Base-by-base conservation (phyloP, 1,140 invertebrate species). In the Homarus americanus region DNA sequence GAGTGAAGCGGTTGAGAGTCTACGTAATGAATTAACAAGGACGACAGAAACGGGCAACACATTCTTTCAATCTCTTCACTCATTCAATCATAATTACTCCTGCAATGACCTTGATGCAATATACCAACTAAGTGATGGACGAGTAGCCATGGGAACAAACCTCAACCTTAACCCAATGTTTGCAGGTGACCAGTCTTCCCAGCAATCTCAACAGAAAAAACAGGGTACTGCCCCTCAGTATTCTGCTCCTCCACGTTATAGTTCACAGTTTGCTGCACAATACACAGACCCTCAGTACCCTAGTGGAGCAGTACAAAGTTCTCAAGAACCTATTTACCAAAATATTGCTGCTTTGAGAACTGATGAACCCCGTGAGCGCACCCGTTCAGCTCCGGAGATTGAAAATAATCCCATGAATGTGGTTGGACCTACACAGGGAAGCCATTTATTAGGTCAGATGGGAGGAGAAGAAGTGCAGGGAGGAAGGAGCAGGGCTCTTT, bases 311-410 rank as follows among this genome's bases (percentile, higher is more conserved):
- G 82, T 41, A 12, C 53, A 72, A 53, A 36, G 49, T 66, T 66
- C 86, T 32, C 69, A 95, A 34, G 97, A 97, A 93, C 97, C 97
- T 1, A 97, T 97, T 87, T 97, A 97, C 93, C 96, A 97, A 93
- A 97, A 97, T 93, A 96, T 97, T 12, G 96, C 96, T 15, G 91
- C 93, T 7, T 93, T 94, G 10, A 93, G 93, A 38, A 75, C 93
- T 2, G 93, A 93, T 24, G 89, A 89, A 44, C 36, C 41, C 15
- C 36, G 84, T 49, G 90, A 91, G 72, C 83, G 85, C 36, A 79
- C 88, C 9, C 76, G 88, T 34, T 90, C 87, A 4, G 89, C 87
- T 20, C 92, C 85, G 17, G 88, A 91, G 63, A 75, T 91, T 44
- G 92, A 92, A 40, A 90, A 80, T 32, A 82, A 82, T 17, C 34